These are phyloP conservation scores for Ephydatia muelleri DNA, from an alignment of 37 sponge, comb jelly and placozoan species.

Conservation along the genomic window DNA sequence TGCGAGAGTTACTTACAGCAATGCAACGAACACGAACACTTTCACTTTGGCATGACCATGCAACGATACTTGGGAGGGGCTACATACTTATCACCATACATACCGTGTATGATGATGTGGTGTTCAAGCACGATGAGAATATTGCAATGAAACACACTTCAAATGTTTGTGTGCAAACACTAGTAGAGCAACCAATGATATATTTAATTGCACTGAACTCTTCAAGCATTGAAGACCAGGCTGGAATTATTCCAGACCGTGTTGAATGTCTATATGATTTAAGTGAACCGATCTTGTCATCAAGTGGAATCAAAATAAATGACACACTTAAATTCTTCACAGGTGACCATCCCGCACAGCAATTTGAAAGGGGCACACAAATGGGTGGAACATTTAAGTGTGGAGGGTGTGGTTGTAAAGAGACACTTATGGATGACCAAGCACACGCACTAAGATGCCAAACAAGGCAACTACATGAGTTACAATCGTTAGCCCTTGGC, in stretches of 20 bases:
- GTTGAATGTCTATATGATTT: constrained; percentile 13
- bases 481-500: constrained; percentile 17
- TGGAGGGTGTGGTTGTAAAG: constrained; percentile 26
- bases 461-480: not conserved
- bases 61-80: constrained; percentile 16
- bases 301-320: constrained; percentile 1
- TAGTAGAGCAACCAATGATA: constrained; percentile 41
- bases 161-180: constrained; percentile 5
- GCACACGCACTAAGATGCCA: constrained; percentile 14
- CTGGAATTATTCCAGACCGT: constrained; percentile 17
- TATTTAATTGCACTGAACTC: constrained; percentile 28
- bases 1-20: constrained; percentile 4
- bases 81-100: constrained; percentile 41
- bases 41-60: constrained; percentile 47
- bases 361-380: constrained; percentile 48
- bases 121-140: constrained; percentile 30
- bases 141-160: not conserved
- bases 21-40: constrained; percentile 21
- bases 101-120: constrained; percentile 32
- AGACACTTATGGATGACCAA: constrained; percentile 11
- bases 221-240: constrained; percentile 25
- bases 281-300: not conserved
- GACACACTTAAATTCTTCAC: constrained; percentile 13
- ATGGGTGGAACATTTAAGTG: constrained; percentile 37
- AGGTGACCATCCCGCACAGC: constrained; percentile 23